phyloP scores from a whole-genome alignment of 2,888 invertebrate genomes.

The Cheilosia grossa region DNA sequence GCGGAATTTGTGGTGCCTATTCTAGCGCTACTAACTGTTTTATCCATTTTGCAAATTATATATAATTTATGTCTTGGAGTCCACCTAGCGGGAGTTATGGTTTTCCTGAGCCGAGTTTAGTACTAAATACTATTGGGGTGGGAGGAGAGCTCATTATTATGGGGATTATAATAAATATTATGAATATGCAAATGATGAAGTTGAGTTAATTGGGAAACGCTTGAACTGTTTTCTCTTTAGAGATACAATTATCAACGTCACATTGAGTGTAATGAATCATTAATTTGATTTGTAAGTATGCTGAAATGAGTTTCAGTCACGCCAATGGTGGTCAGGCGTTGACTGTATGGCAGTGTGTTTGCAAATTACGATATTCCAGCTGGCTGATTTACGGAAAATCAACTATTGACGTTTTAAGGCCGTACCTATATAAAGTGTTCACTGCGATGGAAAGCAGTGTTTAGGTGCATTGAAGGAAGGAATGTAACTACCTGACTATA shows the following conservation, averaged over 20 bases:
- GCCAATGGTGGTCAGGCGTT: not conserved
- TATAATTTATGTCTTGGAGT: not conserved
- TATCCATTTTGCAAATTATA: slow-evolving; percentile 44
- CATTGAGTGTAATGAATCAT: slow-evolving; percentile 14
- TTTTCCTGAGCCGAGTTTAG: slow-evolving; percentile 10
- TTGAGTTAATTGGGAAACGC: slow-evolving; percentile 9
- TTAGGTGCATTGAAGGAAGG: too few species aligned
- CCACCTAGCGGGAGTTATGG: slow-evolving; percentile 35
- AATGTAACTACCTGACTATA: too few species aligned
- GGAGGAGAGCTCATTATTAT: slow-evolving; percentile 20
- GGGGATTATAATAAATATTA: not conserved
- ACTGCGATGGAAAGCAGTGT: too few species aligned
- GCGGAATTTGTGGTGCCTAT: slow-evolving; percentile 24
- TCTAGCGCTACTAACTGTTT: slow-evolving; percentile 11
- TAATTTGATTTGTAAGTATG: slow-evolving; percentile 14
- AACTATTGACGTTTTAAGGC: too few species aligned
- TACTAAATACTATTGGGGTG: not conserved
- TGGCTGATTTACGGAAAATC: too few species aligned
- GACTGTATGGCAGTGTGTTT: too few species aligned
- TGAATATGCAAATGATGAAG: slow-evolving; percentile 50
- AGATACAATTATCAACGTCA: not conserved
- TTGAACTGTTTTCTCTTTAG: slow-evolving; percentile 5
- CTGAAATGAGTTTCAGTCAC: slow-evolving; percentile 12
- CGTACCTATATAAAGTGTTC: too few species aligned
- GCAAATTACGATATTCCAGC: too few species aligned